Conservation (phyloP, 2,797 vertebrate genomes). For the Oceanodroma leucorhoa region DNA sequence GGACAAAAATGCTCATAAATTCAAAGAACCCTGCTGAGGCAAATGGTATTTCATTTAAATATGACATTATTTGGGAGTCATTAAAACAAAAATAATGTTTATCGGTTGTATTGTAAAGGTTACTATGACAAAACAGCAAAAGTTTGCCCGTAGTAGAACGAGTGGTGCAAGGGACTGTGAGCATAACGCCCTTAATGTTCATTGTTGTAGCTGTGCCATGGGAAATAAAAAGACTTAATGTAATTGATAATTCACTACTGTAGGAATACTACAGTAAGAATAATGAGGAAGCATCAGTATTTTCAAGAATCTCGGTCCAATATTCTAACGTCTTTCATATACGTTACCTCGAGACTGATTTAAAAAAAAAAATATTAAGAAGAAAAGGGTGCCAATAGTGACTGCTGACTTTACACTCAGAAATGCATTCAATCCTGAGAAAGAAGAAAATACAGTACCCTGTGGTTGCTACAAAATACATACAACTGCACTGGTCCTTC, state of each 20-base stretch:
- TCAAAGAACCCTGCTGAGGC: constrained; percentile 62
- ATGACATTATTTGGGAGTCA: constrained; percentile 64
- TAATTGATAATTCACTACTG: constrained; percentile 15
- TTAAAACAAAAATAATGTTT: constrained; percentile 67
- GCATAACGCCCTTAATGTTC: neutral
- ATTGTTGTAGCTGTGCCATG: neutral
- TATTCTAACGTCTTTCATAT: neutral
- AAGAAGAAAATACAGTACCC: neutral
- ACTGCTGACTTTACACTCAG: neutral
- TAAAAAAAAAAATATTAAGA: neutral
- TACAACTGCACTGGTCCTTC: neutral
- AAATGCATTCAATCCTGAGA: neutral
- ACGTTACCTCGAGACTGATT: neutral
- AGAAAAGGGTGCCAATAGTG: neutral
- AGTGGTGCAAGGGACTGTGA: neutral
- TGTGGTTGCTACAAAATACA: neutral
- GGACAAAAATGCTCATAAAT: constrained; percentile 69
- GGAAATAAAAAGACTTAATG: constrained; percentile 24
- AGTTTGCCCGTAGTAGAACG: constrained; percentile 1
- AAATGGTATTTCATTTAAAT: constrained; percentile 60
- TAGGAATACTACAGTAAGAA: constrained; percentile 1
- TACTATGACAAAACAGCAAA: constrained; percentile 48
- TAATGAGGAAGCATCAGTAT: neutral
- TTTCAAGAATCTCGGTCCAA: neutral
- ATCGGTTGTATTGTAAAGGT: constrained; percentile 50